Evolutionary conservation across 2,888 invertebrate genomes (phyloP).

Genomic region (Petrolisthes manimaculis): DNA sequence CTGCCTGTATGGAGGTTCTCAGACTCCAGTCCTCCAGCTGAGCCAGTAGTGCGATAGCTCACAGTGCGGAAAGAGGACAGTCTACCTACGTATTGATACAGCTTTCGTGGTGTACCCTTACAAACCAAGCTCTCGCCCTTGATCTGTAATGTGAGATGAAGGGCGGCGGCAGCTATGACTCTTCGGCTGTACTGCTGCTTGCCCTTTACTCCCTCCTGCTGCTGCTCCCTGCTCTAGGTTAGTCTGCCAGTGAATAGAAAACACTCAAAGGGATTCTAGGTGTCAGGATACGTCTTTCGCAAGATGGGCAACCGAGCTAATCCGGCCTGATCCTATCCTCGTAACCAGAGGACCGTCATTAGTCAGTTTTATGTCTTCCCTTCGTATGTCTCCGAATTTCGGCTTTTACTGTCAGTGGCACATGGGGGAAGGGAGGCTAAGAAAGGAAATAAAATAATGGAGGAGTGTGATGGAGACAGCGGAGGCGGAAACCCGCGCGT

Average conservation of each 20-base stretch:
- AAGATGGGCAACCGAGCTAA: not conserved
- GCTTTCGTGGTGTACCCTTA: not conserved
- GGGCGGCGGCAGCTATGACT: slow-evolving; percentile 21
- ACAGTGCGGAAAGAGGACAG: not conserved
- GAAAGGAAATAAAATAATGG: slow-evolving; percentile 2
- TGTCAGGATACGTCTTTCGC: not conserved
- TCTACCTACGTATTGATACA: not conserved
- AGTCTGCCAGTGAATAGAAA: not conserved
- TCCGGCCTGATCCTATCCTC: not conserved
- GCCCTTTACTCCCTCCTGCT: slow-evolving; percentile 19
- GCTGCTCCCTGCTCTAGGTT: slow-evolving; percentile 16
- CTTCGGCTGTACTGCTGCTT: slow-evolving; percentile 17
- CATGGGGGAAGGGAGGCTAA: not conserved
- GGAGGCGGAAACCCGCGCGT: slow-evolving; percentile 7
- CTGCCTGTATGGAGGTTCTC: not conserved
- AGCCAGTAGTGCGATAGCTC: not conserved
- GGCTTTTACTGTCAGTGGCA: too few relatives aligned
- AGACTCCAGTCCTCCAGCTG: not conserved
- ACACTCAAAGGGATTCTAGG: not conserved
- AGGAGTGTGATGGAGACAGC: slow-evolving; percentile 6
- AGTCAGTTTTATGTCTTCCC: too few relatives aligned
- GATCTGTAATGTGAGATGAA: slow-evolving; percentile 31
- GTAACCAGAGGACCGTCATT: too few relatives aligned
- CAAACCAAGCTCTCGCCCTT: not conserved
- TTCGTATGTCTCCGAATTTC: too few relatives aligned